Evolutionary conservation across 2,113 vertebrate species (phyloP), one percentile per base, ranked within the genome.

Genomic region (Microtus pennsylvanicus): DNA sequence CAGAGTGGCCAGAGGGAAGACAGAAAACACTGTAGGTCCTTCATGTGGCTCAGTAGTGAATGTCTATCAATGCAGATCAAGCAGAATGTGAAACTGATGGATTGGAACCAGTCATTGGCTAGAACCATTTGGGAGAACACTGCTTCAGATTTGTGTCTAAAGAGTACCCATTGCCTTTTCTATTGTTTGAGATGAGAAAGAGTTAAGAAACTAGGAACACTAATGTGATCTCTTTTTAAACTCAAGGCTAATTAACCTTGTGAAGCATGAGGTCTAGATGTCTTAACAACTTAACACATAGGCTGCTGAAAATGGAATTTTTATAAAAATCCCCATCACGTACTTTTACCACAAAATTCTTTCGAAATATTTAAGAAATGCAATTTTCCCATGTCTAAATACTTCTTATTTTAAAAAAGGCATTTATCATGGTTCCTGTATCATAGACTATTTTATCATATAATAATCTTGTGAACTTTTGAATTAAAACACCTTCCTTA

Each of bases 401-500:
- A 52, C 19, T 70, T 72, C 13, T 26, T 13, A 24, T n/a, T 67
- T 94, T 16, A 58, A 87, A 50, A 50, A 50, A 89, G 58, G 3
- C 38, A 89, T 90, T 93, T 93, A 55, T 86, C 65, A 77, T 30
- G n/a, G 69, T 21, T 76, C 6, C 69, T 91, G 0, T 67, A 93
- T 87, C 47, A 87, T 30, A 45, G 5, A 63, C 17, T 94, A 16
- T 26, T 82, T 63, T 42, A 86, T 70, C 26, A 87, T 45, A 30
- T 33, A 61, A 82, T 21, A 16, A 24, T 58, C n/a, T n/a, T 85
- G 22, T 72, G 33, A 91, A 87, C 10, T 65, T 92, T 80, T 80
- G 10, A 90, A 88, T 9, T 89, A 47, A 88, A 93, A 22, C 70
- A 80, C 24, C 52, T 50, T 80, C 19, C 65, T 72, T 72, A 96